These are phyloP conservation scores for Diachasmimorpha longicaudata DNA, from an alignment of 1,140 invertebrate species.

Conservation along the genomic window DNA sequence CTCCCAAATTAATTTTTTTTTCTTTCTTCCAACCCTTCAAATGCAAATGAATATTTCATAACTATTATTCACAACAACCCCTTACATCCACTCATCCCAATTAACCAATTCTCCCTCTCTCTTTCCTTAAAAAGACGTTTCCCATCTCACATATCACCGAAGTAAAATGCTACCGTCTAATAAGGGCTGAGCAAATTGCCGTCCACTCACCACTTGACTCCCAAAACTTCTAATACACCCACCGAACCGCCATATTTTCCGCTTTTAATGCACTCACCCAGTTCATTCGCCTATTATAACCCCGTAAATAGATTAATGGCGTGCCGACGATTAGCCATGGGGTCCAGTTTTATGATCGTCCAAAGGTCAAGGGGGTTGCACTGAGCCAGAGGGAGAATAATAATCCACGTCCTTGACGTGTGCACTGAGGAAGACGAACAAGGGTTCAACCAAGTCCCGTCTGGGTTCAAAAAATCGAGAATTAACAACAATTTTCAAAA, in stretches of 20 bases:
- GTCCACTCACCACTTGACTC: not conserved
- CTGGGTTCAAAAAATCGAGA: too few species aligned
- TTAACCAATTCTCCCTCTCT: not conserved
- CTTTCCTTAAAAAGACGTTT: not conserved
- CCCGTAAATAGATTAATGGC: slow-evolving; percentile 47
- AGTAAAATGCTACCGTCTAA: not conserved
- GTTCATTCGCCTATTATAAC: slow-evolving; percentile 35
- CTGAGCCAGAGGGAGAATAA: not conserved
- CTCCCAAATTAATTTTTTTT: too few species aligned
- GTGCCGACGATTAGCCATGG: slow-evolving; percentile 38
- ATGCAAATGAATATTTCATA: too few species aligned
- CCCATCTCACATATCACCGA: not conserved
- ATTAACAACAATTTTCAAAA: too few species aligned
- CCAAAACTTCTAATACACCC: not conserved
- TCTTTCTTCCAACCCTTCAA: too few species aligned
- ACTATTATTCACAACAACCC: not conserved
- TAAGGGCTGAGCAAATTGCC: not conserved
- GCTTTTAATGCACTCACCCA: not conserved
- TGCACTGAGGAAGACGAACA: too few species aligned
- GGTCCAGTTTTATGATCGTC: slow-evolving; percentile 25
- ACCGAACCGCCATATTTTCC: not conserved
- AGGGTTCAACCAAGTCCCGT: too few species aligned
- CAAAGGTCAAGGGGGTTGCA: slow-evolving; percentile 1
- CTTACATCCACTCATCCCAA: not conserved
- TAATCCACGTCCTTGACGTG: not conserved